These are phyloP conservation scores for Brachylomia viminalis DNA, from an alignment of 2,888 invertebrate genomes.

Conservation along the genomic window DNA sequence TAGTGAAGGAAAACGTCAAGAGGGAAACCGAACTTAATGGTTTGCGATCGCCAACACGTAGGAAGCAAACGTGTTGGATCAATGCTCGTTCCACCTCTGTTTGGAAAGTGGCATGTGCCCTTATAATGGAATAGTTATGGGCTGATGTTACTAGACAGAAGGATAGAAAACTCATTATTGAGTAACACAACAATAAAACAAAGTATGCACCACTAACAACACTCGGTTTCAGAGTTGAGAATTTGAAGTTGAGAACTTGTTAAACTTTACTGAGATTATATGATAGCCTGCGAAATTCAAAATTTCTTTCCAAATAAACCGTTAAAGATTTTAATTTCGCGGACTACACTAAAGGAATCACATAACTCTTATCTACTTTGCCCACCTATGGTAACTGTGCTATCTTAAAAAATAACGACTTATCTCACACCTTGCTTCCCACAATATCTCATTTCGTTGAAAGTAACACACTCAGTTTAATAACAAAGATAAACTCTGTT, in stretches of 20 bases:
- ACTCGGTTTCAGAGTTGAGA: no score
- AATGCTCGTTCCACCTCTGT: no score
- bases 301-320: no score
- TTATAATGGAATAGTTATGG: neutral
- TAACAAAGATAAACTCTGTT: constrained; percentile 28
- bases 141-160: no score
- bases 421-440: no score
- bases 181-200: neutral
- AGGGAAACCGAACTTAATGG: neutral
- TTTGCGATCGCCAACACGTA: neutral
- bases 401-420: neutral
- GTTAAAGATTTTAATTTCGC: no score
- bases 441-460: constrained; percentile 2
- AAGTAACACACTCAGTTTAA: constrained; percentile 15
- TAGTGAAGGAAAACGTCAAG: neutral
- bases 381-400: no score
- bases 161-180: neutral
- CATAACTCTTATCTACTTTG: neutral
- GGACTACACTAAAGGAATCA: no score
- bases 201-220: no score
- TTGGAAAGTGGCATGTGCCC: neutral
- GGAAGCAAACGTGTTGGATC: constrained; percentile 10
- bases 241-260: no score
- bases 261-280: no score
- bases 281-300: no score